Conservation (phyloP, 2,113 vertebrate species). For the Lepus timidus region DNA sequence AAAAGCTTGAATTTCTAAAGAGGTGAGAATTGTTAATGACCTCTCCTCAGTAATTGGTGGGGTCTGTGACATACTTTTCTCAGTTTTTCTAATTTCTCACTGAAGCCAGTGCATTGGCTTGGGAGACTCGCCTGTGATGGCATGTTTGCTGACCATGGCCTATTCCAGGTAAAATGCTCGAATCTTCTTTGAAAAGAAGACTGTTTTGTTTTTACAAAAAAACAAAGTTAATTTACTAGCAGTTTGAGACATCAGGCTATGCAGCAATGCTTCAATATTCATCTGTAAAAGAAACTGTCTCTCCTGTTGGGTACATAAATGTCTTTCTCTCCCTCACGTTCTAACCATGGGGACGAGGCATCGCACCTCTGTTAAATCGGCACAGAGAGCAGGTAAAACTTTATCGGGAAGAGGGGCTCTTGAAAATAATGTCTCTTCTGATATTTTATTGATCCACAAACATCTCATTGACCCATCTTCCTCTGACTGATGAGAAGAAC, state of each 20-base stretch:
- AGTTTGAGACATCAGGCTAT: neutral
- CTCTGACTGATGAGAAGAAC: slow-evolving; percentile 42
- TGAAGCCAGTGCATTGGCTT: slow-evolving; percentile 41
- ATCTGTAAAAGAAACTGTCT: slow-evolving; percentile 33
- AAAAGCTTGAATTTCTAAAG: slow-evolving; percentile 21
- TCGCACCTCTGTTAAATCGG: slow-evolving; percentile 22
- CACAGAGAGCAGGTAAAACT: slow-evolving; percentile 21
- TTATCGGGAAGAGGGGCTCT: slow-evolving; percentile 47
- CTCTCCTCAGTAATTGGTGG: neutral
- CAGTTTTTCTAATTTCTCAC: slow-evolving; percentile 12
- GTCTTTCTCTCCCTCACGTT: slow-evolving; percentile 1
- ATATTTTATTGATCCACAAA: slow-evolving; percentile 57
- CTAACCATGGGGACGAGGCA: neutral
- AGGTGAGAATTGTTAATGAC: slow-evolving; percentile 13
- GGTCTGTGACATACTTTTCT: neutral
- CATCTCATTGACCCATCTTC: neutral
- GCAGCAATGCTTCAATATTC: neutral
- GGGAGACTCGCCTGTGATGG: neutral
- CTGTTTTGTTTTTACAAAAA: slow-evolving; percentile 31
- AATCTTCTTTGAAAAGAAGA: slow-evolving; percentile 53
- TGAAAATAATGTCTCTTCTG: slow-evolving; percentile 63
- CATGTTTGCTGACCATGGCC: slow-evolving; percentile 9
- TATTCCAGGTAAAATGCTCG: slow-evolving; percentile 22
- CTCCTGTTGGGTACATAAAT: neutral
- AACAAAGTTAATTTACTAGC: slow-evolving; percentile 46